Percentiles rank a stretch among this genome's conserved stretches.
These are phyloP conservation scores for Contarinia nasturtii DNA, from an alignment of 1,140 invertebrate species.

Conservation along the genomic window DNA sequence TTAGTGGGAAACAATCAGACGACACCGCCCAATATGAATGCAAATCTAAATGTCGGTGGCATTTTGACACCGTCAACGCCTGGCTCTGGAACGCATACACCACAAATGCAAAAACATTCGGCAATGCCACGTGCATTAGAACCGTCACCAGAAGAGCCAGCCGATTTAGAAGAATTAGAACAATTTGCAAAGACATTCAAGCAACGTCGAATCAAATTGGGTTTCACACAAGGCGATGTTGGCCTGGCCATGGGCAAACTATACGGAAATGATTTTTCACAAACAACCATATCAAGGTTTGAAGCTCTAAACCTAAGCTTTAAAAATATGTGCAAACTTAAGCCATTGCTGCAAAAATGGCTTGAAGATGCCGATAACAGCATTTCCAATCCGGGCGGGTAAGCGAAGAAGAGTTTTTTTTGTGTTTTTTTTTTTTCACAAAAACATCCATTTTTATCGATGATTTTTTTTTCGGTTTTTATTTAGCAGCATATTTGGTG, in stretches of 20 bases:
- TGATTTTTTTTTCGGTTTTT: neutral
- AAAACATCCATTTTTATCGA: neutral
- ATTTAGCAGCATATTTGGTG: slow-evolving; percentile 51
- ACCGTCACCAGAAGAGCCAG: slow-evolving; percentile 74
- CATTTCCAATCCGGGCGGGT: slow-evolving; percentile 52
- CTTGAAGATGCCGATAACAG: slow-evolving; percentile 87
- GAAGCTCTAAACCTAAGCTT: slow-evolving; percentile 96
- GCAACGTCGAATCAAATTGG: slow-evolving; percentile 84
- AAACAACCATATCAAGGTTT: slow-evolving; percentile 96
- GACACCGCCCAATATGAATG: slow-evolving; percentile 9
- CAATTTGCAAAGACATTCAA: slow-evolving; percentile 96
- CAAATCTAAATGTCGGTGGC: neutral
- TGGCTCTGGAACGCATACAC: slow-evolving; percentile 26
- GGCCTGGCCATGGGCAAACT: slow-evolving; percentile 96
- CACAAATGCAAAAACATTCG: slow-evolving; percentile 30
- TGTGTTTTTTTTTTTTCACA: neutral
- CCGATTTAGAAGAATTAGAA: slow-evolving; percentile 86
- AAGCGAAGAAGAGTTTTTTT: neutral
- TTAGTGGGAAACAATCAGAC: slow-evolving; percentile 20
- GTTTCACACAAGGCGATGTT: slow-evolving; percentile 97
- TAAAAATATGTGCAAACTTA: slow-evolving; percentile 99
- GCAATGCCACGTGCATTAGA: slow-evolving; percentile 37
- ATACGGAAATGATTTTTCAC: slow-evolving; percentile 97
- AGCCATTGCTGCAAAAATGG: slow-evolving; percentile 94
- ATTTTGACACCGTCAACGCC: slow-evolving; percentile 19